Conservation (phyloP, 2,888 invertebrate genomes). For the Dascillus cervinus region DNA sequence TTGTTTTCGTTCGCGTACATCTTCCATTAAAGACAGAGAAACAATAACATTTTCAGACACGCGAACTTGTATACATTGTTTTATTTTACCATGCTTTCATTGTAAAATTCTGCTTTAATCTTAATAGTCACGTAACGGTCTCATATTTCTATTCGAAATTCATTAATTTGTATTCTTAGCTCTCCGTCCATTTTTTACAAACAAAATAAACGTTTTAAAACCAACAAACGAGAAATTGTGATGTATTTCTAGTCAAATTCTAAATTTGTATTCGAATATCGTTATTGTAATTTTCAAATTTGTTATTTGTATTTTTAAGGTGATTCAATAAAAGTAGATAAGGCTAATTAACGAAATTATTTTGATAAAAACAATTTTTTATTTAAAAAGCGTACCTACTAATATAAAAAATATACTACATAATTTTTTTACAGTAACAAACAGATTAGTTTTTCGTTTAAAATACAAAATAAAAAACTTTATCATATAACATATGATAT, state of each 20-base stretch:
- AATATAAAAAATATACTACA: constrained; percentile 17
- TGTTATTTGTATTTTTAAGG: constrained; percentile 8
- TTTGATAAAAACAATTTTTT: constrained; percentile 15
- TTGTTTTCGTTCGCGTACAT: no score
- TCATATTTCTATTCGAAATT: constrained; percentile 7
- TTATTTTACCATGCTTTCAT: no score
- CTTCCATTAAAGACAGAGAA: no score
- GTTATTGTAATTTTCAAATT: constrained; percentile 13
- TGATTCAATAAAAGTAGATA: constrained; percentile 8
- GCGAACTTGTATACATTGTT: no score
- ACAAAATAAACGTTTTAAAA: constrained; percentile 11
- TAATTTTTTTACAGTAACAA: no score
- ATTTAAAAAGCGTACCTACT: constrained; percentile 13
- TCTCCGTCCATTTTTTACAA: constrained; percentile 18
- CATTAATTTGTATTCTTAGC: constrained; percentile 11
- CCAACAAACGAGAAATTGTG: no score
- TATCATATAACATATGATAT: no score
- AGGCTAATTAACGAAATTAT: constrained; percentile 13
- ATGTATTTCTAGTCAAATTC: constrained; percentile 15
- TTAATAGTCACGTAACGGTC: no score
- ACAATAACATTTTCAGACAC: no score
- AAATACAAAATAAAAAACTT: no score
- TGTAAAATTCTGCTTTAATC: no score
- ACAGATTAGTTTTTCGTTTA: no score
- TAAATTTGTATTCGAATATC: constrained; percentile 12